A percentile compares a stretch with the other conserved stretches of the same genome.
phyloP scores from a whole-genome alignment of 2,797 vertebrate species.

The Hafferia zeledoni region DNA sequence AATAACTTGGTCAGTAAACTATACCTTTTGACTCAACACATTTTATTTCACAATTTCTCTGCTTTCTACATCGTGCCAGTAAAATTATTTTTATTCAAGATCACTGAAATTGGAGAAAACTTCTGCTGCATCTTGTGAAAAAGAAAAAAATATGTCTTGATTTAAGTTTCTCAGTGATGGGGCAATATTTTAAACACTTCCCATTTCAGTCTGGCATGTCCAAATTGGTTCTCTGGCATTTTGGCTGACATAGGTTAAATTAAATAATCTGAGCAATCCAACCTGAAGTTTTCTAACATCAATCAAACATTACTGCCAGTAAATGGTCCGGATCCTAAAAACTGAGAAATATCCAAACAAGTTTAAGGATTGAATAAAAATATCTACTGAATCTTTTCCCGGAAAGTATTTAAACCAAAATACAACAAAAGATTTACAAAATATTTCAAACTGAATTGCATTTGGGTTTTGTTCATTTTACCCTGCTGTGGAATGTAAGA shows the following conservation, averaged over 20 bases:
- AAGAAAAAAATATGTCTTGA: neutral
- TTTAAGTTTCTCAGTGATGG: neutral
- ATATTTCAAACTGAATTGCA: neutral
- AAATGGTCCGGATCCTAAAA: neutral
- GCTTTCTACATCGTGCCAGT: neutral
- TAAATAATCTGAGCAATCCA: neutral
- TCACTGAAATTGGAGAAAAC: neutral
- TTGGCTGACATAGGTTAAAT: neutral
- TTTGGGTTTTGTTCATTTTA: neutral
- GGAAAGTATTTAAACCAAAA: neutral
- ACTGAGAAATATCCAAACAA: neutral
- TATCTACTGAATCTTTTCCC: neutral
- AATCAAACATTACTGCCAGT: neutral
- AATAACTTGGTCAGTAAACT: neutral
- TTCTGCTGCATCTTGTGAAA: neutral
- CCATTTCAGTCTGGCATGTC: neutral
- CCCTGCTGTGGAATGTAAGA: neutral
- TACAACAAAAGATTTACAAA: neutral
- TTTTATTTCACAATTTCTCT: neutral
- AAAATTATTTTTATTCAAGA: conserved; percentile 3
- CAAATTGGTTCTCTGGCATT: neutral
- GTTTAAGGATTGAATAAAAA: neutral
- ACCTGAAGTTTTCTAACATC: neutral
- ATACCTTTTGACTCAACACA: neutral
- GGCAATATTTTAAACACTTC: neutral